Evolutionary conservation across 2,888 invertebrate species (phyloP), one percentile per base, ranked within the genome.

Genomic region (Tetranychus truncatus): DNA sequence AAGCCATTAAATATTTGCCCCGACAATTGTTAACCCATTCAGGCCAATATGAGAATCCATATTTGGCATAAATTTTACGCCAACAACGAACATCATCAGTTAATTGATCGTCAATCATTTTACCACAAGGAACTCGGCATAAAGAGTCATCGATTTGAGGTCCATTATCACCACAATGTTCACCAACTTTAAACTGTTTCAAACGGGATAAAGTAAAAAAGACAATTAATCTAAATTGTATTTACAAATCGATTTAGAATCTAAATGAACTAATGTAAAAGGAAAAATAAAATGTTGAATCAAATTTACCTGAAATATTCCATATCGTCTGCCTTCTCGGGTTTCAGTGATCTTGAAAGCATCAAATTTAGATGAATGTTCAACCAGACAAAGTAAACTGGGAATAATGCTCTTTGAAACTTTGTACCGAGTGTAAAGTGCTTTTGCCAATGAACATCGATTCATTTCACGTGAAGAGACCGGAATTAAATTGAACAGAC

Each of bases 11-110:
- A 21, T 55, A 73, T 21, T 55, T 73, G 6, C 65, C 73, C 34
- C 34, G 20, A 66, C 73, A 73, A 24, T 24, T 73, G n/a, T 73
- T 44, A 65, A 66, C 66, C 73, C 73, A 73, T 66, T 55, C 66
- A 34, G 20, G 45, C 73, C 73, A 73, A 24, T 55, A 21, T 73
- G 73, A 66, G 55, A 73, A 65, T 18, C 73, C 73, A 65, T 24
- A 45, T 73, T 55, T 66, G 11, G 73, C 55, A 18, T 44, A 20
- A 8, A 73, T 55, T 55, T 24, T 24, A 45, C 73, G 55, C 73
- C 24, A 24, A 73, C 73, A 73, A 20, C 73, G 73, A 18, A 73
- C 66, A 65, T 73, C 73, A 21, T 73, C 73, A n/a, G 24, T 45
- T 9, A 73, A n/a, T 8, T 73, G 24, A 8, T 65, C n/a, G 65